Evolutionary conservation across 2,797 vertebrate species (phyloP), one percentile per base, ranked within the genome.

Genomic region (Apogon talboti): DNA sequence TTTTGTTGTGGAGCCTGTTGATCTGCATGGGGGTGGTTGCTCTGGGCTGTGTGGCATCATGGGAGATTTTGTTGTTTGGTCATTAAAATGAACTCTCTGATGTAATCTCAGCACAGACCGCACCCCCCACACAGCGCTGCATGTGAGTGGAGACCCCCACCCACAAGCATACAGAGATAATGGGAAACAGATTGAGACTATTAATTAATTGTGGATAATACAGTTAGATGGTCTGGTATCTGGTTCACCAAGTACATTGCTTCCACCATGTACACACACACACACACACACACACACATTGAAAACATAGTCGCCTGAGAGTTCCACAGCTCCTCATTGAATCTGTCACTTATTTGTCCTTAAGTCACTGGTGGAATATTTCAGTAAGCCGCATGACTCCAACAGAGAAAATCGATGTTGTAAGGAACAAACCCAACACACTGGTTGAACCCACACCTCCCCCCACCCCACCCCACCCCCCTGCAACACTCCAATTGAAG

Each of bases 1-100:
- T 72, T 49, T 24, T 55, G 45, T 61, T 45, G 50, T 42, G 38
- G 38, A 60, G 52, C 46, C 65, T 76, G 66, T 59, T 55, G 50
- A 73, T 74, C 49, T 50, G 30, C 30, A 30, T 52, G 49, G 58
- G 24, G 37, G 65, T 69, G 67, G 58, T 66, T 58, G 53, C 61
- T 53, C 33, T 11, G 8, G 57, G 60, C 56, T 3, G 24, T 15
- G 40, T 24, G 46, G 53, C 66, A 72, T 74, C 69, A 21, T 64
- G 45, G 62, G 51, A 66, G 46, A 65, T 79, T 76, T 57, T 24
- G 14, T 77, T 63, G 71, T 71, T 47, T 41, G 53, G 45, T 84
- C 57, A 68, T 86, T 85, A 88, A 89, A 90, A 84, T 41, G 46
- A 83, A 88, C 58, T 67, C 69, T 61, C 79, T 91, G 88, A 92